These are phyloP conservation scores for Alcedo quadribrachys DNA, from an alignment of 2,797 vertebrate species.

Conservation along the genomic window DNA sequence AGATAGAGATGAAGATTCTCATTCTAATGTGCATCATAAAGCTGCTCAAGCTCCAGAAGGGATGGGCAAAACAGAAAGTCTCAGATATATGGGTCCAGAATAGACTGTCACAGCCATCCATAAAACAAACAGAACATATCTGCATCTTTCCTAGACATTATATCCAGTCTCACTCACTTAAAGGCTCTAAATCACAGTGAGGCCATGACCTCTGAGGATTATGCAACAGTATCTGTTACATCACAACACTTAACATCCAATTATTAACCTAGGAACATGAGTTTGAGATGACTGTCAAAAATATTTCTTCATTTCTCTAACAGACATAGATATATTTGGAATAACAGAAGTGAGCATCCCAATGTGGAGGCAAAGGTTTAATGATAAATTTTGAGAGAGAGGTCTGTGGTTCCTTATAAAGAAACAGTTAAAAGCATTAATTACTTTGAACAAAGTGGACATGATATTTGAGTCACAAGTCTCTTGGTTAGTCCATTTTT, in stretches of 20 bases:
- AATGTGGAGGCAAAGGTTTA: background rate
- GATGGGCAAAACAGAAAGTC: background rate
- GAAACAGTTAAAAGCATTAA: background rate
- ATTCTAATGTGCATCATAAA: background rate
- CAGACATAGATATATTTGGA: background rate
- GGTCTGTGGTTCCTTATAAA: accelerated
- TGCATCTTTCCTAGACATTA: background rate
- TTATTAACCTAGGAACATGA: background rate
- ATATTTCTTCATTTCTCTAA: background rate
- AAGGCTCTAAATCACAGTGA: background rate
- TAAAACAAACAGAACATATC: background rate
- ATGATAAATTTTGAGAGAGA: background rate
- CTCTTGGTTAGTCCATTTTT: background rate
- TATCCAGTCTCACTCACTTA: background rate
- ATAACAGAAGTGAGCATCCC: background rate
- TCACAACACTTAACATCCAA: background rate
- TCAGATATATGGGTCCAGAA: background rate
- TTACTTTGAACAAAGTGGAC: background rate
- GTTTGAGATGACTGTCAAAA: background rate
- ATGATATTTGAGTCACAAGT: background rate
- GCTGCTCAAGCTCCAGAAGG: background rate
- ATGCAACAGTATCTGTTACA: background rate
- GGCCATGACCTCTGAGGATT: background rate
- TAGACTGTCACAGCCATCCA: background rate
- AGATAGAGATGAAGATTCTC: background rate